phyloP scores from a whole-genome alignment of 2,113 vertebrate species.

The Jacana jacana region DNA sequence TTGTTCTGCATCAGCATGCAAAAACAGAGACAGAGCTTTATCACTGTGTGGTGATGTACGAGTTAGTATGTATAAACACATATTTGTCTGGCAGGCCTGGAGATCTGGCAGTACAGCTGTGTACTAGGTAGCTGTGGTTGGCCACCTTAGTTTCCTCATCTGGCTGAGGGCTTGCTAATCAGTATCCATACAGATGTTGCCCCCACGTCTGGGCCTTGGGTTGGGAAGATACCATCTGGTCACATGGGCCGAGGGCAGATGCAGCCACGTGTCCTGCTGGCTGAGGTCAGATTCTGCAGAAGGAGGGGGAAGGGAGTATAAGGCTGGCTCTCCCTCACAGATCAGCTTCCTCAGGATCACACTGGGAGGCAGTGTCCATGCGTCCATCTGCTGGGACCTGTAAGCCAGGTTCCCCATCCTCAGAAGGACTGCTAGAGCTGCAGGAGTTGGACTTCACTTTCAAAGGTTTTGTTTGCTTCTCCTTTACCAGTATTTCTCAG shows the following conservation, averaged over 20 bases:
- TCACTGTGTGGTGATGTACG: rapidly evolving
- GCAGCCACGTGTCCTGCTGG: neutral
- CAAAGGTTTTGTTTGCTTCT: neutral
- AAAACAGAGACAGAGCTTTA: neutral
- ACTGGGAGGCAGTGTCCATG: rapidly evolving
- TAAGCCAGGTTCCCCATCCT: neutral
- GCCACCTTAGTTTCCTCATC: neutral
- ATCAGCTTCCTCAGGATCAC: neutral
- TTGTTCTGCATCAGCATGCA: neutral
- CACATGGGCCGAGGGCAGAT: neutral
- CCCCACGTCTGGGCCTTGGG: neutral
- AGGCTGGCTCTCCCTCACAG: neutral
- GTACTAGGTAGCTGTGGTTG: neutral
- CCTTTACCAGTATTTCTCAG: neutral
- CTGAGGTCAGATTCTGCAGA: neutral
- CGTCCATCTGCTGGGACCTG: neutral
- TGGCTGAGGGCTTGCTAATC: neutral
- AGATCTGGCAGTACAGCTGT: neutral
- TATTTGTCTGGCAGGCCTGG: neutral
- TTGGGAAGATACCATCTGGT: neutral
- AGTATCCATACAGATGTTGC: neutral
- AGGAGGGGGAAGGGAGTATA: neutral
- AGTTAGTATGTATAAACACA: neutral
- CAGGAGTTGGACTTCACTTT: neutral
- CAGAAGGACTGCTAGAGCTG: neutral